Evolutionary conservation across 1,140 invertebrate genomes (phyloP).

Genomic region (Drosophila mayri): DNA sequence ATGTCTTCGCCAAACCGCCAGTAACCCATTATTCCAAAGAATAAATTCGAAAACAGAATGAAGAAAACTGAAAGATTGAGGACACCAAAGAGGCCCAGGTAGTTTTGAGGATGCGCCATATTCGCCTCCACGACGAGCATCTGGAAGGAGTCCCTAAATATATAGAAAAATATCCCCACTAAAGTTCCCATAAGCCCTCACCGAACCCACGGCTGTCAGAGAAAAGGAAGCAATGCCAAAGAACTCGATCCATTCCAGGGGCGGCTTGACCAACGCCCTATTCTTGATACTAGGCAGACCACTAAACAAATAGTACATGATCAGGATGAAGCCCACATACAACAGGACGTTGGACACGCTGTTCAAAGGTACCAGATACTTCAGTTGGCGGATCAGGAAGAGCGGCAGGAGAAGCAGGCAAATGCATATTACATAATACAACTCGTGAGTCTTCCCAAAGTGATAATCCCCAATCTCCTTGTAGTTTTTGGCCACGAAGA

Average conservation of each 20-base stretch:
- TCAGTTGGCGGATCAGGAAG: conserved; percentile 55
- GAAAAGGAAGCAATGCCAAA: conserved; percentile 70
- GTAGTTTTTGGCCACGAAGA: conserved; percentile 68
- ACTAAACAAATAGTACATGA: conserved; percentile 61
- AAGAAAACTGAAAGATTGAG: conserved; percentile 63
- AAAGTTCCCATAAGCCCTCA: conserved; percentile 14
- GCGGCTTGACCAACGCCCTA: conserved; percentile 33
- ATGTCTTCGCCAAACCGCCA: conserved; percentile 63
- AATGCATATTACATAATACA: conserved; percentile 48
- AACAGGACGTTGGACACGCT: conserved; percentile 53
- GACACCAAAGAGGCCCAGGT: conserved; percentile 59
- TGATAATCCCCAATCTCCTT: conserved; percentile 67
- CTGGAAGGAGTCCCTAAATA: not conserved
- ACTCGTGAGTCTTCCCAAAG: conserved; percentile 27
- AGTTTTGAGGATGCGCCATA: conserved; percentile 55
- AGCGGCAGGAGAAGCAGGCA: conserved; percentile 57
- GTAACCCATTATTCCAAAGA: conserved; percentile 67
- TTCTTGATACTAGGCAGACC: conserved; percentile 31
- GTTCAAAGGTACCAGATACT: conserved; percentile 64
- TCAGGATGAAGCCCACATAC: conserved; percentile 54
- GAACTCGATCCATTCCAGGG: conserved; percentile 51
- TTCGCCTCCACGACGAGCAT: conserved; percentile 71
- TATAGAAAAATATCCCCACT: not conserved
- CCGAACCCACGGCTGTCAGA: conserved; percentile 64
- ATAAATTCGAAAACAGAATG: conserved; percentile 57